Base-by-base conservation (phyloP, 1,140 invertebrate species). In the Drusus annulatus region DNA sequence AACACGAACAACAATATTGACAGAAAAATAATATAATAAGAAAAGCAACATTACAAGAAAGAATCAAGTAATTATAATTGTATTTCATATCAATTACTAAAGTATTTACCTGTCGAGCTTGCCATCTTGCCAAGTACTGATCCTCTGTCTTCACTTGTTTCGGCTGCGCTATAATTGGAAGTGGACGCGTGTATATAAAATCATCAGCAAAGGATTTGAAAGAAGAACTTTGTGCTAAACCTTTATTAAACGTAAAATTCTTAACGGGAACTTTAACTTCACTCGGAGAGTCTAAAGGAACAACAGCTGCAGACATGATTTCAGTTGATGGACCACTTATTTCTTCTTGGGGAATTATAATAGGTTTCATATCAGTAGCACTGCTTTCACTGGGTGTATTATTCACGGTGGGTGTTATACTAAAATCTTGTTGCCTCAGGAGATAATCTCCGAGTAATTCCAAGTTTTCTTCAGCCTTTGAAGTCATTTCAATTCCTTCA, bases 71-170 rank as follows among this genome's bases (percentile, higher is more conserved):
- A n/a, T n/a, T n/a, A n/a, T n/a, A n/a, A n/a, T n/a, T 28, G 25
- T 28, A 28, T 28, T 28, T 28, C 2, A 28, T 28, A 28, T 2
- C 25, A 28, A 28, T 28, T 28, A 28, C 5, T 45, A 13, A 13
- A 13, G 36, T 45, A 73, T 17, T n/a, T 87, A 90, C 89, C 88
- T 94, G 93, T 88, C 91, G 91, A 16, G 91, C 91, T 85, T 95
- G 94, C 93, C 93, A 95, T 84, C 90, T 87, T 25, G 87, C 86
- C 84, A 91, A 88, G 83, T 89, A 91, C 81, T 91, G 89, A 80
- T 91, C 90, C 80, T 92, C 89, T 81, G 83, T 85, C 74, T 83
- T 85, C 45, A 69, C 19, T 19, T 4, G 17, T 21, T 21, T 28
- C 54, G 51, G 63, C 10, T 15, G 15, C 50, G 8, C 45, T 45